These are phyloP conservation scores for Sinosuthora webbiana DNA, from an alignment of 2,113 vertebrate species.

Conservation along the genomic window DNA sequence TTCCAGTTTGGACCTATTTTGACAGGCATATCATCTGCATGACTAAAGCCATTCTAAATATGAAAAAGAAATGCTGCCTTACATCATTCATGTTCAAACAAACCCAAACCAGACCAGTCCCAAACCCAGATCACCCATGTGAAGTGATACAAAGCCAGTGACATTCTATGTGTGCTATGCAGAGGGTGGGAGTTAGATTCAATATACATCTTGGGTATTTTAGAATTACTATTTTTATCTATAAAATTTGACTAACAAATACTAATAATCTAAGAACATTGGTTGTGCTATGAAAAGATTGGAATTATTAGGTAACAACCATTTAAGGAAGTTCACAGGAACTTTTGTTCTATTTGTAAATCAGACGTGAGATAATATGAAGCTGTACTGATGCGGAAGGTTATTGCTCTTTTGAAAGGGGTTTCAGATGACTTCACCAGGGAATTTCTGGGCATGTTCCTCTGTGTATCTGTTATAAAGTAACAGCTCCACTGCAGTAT, in stretches of 20 bases:
- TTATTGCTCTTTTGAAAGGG: not conserved
- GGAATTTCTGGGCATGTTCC: not conserved
- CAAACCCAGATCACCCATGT: not conserved
- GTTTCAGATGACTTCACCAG: not conserved
- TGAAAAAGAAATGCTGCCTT: not conserved
- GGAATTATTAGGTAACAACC: not conserved
- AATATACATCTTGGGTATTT: not conserved
- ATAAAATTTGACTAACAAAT: not conserved
- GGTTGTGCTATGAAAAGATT: not conserved
- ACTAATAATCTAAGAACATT: not conserved
- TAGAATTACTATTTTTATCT: not conserved
- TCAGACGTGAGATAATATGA: not conserved
- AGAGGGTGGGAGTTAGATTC: not conserved
- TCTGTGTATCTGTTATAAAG: not conserved
- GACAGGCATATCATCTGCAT: not conserved
- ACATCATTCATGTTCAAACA: not conserved
- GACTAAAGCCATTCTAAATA: not conserved
- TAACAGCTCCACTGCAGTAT: not conserved
- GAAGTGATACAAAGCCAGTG: not conserved
- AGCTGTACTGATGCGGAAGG: not conserved
- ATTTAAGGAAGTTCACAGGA: not conserved
- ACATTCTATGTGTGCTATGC: rapidly evolving
- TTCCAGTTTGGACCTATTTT: not conserved
- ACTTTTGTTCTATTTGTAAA: not conserved
- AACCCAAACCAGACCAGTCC: not conserved